Base-by-base conservation (phyloP, 2,888 invertebrate genomes). In the Perizoma flavofasciatum region DNA sequence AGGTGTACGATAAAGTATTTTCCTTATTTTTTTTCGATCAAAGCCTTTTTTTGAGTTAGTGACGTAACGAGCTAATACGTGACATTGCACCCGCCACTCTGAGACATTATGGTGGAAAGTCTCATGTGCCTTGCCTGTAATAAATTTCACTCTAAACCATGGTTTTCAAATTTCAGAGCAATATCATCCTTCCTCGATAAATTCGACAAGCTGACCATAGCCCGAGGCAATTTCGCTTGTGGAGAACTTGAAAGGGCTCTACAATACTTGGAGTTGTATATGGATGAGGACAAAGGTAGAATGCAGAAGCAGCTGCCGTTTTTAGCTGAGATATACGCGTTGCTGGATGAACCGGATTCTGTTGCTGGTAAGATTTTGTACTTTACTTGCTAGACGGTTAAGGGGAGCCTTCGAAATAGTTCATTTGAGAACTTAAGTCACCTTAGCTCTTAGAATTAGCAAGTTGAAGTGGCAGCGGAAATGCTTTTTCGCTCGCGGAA, bases 281-380 rank as follows among this genome's bases (percentile, higher is more conserved):
- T 96, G 85, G 93, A 92, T 34, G 93, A 93, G 50, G 88, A 93
- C 55, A 89, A 92, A 7, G 79, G 85, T 0, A 86, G 89, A 9
- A 79, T 94, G 66, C 93, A 94, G 63, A 93, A 94, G 6, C 94
- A 95, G 67, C 81, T 96, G 49, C 93, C 94, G 0, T 93, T 95
- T 66, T 79, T 95, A 39, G 94, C 95, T 0, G 96, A 97, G 90
- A 95, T 98, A 71, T 98, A 98, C 81, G 96, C 97, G 0, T 93
- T 96, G 62, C 83, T 99, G 64, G 96, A 97, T 81, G 98, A 99
- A 81, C 95, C 97, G 0, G 98, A 99, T 83, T 97, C 97, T 7
- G 96, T 98, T 0, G 95, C 96, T 66, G 98, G 96, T 82, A 90
- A 74, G 73, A 47, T 52, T 44, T 47, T 35, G 7, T 50, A 22